Evolutionary conservation across 2,888 invertebrate species (phyloP), one percentile per base, ranked within the genome.

Genomic region (Apamea epomidion): DNA sequence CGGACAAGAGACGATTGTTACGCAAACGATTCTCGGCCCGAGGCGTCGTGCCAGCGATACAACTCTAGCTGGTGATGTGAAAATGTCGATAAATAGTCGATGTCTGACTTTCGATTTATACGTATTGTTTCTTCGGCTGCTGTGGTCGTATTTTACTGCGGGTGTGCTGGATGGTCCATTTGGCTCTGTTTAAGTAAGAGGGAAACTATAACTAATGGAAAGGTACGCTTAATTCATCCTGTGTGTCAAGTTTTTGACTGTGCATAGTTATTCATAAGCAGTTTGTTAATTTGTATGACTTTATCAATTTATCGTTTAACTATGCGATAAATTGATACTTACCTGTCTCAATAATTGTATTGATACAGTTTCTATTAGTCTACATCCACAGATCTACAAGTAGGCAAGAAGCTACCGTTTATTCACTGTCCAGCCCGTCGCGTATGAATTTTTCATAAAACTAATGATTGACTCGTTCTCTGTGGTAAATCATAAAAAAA

Each of bases 51-150:
- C 82, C 76, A 75, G 74, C 79, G 81, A 81, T 83, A 86, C 83
- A 83, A 83, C 87, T 87, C 82, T 83, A 81, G 68, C 82, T 90
- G 89, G 92, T 92, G 92, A 91, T 92, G 93, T 85, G 92, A 91
- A 90, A 90, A 86, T 81, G 83, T 92, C 92, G 91, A 92, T 92
- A 92, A 91, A 92, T 90, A 87, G 69, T 79, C 78, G 64, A 82
- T 87, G 90, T 87, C 87, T 84, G 85, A 84, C 88, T 90, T 83
- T 64, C 72, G 78, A 92, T 92, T 91, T 91, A 92, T 90, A 82
- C 86, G 73, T 84, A 82, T 88, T 88, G 91, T 90, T 86, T 81
- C 80, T 80, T 83, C 69, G 74, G 80, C 68, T 78, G 80, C 51
- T 62, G 68, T 67, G 72, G 74, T 76, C 80, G 88, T 89, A 88